phyloP scores from a whole-genome alignment of 2,113 vertebrate species.

The Heterotilapia buettikoferi region DNA sequence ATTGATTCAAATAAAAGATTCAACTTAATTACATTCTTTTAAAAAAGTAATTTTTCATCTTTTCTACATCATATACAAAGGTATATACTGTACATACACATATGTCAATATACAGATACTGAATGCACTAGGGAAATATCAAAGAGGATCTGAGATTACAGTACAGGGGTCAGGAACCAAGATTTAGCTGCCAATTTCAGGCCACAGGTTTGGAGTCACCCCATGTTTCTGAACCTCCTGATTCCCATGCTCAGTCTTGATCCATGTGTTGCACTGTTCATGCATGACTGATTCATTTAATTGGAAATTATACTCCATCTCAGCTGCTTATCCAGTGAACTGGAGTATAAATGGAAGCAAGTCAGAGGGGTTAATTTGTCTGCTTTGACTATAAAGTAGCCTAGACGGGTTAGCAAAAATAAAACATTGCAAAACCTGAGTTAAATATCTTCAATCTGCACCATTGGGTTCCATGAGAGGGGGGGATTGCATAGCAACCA shows the following conservation, averaged over 20 bases:
- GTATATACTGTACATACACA: slow-evolving; percentile 18
- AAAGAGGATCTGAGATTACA: slow-evolving; percentile 16
- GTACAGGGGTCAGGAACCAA: slow-evolving; percentile 31
- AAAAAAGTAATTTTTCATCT: slow-evolving; percentile 37
- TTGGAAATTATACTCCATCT: slow-evolving; percentile 16
- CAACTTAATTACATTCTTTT: slow-evolving; percentile 44
- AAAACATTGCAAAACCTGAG: background rate
- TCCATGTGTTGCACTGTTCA: background rate
- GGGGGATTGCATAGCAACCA: slow-evolving; percentile 55
- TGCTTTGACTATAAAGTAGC: background rate
- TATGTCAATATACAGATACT: slow-evolving; percentile 35
- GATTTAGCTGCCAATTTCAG: slow-evolving; percentile 70
- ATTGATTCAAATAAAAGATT: slow-evolving; percentile 40
- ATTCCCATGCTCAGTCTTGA: background rate
- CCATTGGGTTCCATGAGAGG: slow-evolving; percentile 18
- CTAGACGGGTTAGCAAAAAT: background rate
- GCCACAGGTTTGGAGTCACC: slow-evolving; percentile 20
- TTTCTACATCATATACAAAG: slow-evolving; percentile 74
- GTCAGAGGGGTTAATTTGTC: background rate
- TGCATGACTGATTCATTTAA: background rate
- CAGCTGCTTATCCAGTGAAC: slow-evolving; percentile 11
- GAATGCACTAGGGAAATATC: background rate
- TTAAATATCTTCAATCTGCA: slow-evolving; percentile 16
- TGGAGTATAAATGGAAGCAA: slow-evolving; percentile 2
- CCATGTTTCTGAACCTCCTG: background rate